phyloP scores from a whole-genome alignment of 1,140 invertebrate genomes.

The Ceratosolen solmsi region DNA sequence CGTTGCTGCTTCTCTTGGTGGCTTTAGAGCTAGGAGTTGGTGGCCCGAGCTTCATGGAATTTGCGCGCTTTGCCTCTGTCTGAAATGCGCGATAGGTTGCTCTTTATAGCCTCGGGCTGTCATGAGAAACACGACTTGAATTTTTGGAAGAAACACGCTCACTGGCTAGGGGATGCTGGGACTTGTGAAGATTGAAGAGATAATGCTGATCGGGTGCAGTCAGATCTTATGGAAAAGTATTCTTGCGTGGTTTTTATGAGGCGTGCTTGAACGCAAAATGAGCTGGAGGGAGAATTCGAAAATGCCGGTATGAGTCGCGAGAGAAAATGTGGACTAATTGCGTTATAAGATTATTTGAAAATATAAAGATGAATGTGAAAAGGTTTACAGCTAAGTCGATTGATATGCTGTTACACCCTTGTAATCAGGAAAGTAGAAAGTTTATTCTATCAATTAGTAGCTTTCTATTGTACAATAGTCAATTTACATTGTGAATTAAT shows the following conservation, averaged over 20 bases:
- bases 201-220: background rate
- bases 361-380: background rate
- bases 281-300: background rate
- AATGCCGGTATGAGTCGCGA: background rate
- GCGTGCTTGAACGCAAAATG: background rate
- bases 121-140: background rate
- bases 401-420: background rate
- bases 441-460: background rate
- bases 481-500: background rate
- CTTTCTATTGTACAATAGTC: background rate
- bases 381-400: background rate
- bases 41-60: constrained; percentile 53
- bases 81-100: constrained; percentile 50
- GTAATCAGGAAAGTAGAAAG: background rate
- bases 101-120: background rate
- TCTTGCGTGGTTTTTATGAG: background rate
- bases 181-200: background rate
- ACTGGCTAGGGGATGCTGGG: background rate
- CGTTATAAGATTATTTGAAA: background rate
- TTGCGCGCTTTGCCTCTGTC: constrained; percentile 61
- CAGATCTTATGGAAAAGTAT: background rate
- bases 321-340: no score
- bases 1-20: constrained; percentile 59
- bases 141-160: background rate
- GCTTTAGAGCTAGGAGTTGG: constrained; percentile 59